These are phyloP conservation scores for Streblospio benedicti DNA, from an alignment of 1,140 invertebrate species.

Conservation along the genomic window DNA sequence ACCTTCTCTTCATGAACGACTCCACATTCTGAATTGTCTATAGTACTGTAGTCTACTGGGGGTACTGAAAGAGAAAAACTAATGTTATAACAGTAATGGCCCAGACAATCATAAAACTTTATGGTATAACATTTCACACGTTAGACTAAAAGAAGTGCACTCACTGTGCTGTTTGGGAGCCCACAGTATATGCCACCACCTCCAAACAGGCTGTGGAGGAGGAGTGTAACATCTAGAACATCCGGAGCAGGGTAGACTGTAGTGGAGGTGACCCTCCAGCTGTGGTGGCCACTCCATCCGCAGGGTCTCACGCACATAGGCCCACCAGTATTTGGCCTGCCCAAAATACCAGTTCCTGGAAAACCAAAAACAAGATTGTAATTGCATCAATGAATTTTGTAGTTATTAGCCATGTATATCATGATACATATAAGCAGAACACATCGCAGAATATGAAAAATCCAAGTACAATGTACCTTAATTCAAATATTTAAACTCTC, in stretches of 20 bases:
- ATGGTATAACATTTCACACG: no score
- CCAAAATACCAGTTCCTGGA: constrained; percentile 76
- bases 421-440: background rate
- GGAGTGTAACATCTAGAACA: constrained; percentile 62
- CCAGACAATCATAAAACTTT: no score
- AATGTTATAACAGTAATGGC: no score
- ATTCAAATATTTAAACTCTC: no score
- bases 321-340: constrained; percentile 59
- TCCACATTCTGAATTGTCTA: no score
- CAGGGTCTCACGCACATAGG: constrained; percentile 64
- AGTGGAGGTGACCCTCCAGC: constrained; percentile 61
- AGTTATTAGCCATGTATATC: background rate
- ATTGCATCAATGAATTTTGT: no score
- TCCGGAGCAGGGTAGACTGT: constrained; percentile 70
- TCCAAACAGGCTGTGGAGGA: constrained; percentile 16
- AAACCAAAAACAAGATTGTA: constrained; percentile 13
- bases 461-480: no score
- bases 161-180: constrained; percentile 10
- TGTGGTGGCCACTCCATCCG: constrained; percentile 58
- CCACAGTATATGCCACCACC: constrained; percentile 26
- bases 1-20: no score
- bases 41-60: no score
- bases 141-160: no score
- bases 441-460: background rate
- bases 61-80: no score